Percentiles rank a stretch among this genome's conserved stretches.
Evolutionary conservation across 2,113 vertebrate genomes (phyloP).

Genomic region (Colinus virginianus): DNA sequence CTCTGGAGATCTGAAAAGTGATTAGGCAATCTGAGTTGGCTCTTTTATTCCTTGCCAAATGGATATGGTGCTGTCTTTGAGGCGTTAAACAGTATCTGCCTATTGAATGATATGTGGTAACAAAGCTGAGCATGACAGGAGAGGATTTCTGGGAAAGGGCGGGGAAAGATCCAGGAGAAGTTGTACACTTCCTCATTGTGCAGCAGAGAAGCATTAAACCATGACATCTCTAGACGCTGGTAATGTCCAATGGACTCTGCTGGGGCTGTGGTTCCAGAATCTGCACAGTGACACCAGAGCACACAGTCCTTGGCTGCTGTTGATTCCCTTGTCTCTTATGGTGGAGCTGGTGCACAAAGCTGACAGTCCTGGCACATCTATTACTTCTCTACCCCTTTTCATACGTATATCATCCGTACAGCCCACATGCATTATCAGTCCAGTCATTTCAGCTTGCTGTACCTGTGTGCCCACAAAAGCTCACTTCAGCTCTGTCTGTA

Average conservation of each 20-base stretch:
- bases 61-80: not conserved
- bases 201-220: not conserved
- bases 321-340: not conserved
- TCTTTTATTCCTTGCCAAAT: not conserved
- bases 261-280: rapidly evolving
- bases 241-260: not conserved
- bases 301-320: not conserved
- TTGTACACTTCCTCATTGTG: not conserved
- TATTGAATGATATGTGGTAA: not conserved
- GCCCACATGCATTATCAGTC: not conserved
- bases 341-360: not conserved
- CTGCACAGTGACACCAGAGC: not conserved
- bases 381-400: not conserved
- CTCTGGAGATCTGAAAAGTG: not conserved
- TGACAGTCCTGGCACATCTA: not conserved
- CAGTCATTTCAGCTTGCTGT: not conserved
- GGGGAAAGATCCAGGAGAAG: not conserved
- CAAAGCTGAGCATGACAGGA: not conserved
- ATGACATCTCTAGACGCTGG: not conserved
- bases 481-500: not conserved
- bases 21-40: not conserved
- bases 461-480: not conserved
- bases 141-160: not conserved
- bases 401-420: rapidly evolving
- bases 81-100: not conserved